Percentiles rank a stretch among this genome's conserved stretches.
Conservation (phyloP, 2,797 vertebrate genomes). For the Philypnodon macrostomus region DNA sequence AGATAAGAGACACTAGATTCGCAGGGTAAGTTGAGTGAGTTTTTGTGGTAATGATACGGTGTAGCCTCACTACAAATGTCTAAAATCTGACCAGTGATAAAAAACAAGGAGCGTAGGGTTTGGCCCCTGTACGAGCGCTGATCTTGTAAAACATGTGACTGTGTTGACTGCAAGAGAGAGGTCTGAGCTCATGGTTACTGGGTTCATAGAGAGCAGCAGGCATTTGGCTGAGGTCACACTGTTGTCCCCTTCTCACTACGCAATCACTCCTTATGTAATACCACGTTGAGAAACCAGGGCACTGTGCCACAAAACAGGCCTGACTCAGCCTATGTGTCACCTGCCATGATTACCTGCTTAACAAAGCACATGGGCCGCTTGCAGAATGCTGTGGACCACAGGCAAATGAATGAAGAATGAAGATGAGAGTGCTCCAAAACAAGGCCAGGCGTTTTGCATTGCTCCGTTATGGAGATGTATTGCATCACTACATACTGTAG, state of each 20-base stretch:
- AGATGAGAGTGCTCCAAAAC: conserved; percentile 12
- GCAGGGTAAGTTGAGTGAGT: too few relatives aligned
- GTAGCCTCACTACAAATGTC: too few relatives aligned
- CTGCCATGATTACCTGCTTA: conserved; percentile 34
- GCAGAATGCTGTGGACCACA: not conserved
- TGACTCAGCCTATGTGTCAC: conserved; percentile 54
- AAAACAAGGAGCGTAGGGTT: too few relatives aligned
- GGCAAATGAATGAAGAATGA: too few relatives aligned
- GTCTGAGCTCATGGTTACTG: conserved; percentile 27
- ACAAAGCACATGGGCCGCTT: not conserved
- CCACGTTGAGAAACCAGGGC: conserved; percentile 50
- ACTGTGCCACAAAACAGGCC: conserved; percentile 52
- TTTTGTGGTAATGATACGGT: too few relatives aligned
- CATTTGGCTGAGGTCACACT: conserved; percentile 20
- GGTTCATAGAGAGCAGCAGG: conserved; percentile 12
- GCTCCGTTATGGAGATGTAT: conserved; percentile 46
- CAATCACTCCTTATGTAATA: conserved; percentile 41
- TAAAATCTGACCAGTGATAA: too few relatives aligned
- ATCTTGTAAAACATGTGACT: conserved; percentile 54
- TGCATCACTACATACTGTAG: conserved; percentile 49
- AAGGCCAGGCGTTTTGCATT: too few relatives aligned
- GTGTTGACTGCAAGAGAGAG: conserved; percentile 46
- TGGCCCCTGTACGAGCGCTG: too few relatives aligned
- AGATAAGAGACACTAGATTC: too few relatives aligned
- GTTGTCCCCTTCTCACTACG: conserved; percentile 37